Conservation (phyloP, 2,797 vertebrate species). For the Anguilla pacifica region DNA sequence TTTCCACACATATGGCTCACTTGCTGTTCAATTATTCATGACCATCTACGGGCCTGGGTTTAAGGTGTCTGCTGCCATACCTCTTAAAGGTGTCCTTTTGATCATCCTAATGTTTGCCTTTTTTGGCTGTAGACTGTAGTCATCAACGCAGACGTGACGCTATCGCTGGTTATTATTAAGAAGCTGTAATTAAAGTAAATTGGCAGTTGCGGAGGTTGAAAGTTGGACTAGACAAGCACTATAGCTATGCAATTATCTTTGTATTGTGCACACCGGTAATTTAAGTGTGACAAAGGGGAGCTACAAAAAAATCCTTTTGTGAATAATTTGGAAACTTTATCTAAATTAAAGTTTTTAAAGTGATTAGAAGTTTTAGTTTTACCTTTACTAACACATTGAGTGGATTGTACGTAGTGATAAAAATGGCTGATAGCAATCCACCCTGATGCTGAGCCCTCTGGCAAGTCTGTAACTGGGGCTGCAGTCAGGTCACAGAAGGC, state of each 20-base stretch:
- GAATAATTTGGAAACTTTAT: neutral
- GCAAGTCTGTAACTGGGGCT: neutral
- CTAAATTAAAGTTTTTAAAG: neutral
- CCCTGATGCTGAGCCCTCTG: neutral
- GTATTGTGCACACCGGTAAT: neutral
- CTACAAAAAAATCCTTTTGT: neutral
- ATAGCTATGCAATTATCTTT: neutral
- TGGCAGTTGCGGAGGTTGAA: neutral
- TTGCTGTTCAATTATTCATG: neutral
- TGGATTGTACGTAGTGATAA: neutral
- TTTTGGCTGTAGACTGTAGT: neutral
- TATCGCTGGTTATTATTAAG: neutral
- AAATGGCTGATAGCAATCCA: neutral
- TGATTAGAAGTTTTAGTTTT: neutral
- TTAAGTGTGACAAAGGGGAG: neutral
- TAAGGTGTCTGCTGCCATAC: neutral
- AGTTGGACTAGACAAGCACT: neutral
- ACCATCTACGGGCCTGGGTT: neutral
- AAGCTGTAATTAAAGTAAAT: neutral
- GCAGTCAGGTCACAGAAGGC: neutral
- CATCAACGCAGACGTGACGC: neutral
- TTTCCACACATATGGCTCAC: neutral
- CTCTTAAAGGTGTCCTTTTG: neutral
- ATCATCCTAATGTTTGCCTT: neutral
- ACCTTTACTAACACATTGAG: neutral